Evolutionary conservation across 2,888 invertebrate species (phyloP).

Genomic region (Ophion slaviceki): DNA sequence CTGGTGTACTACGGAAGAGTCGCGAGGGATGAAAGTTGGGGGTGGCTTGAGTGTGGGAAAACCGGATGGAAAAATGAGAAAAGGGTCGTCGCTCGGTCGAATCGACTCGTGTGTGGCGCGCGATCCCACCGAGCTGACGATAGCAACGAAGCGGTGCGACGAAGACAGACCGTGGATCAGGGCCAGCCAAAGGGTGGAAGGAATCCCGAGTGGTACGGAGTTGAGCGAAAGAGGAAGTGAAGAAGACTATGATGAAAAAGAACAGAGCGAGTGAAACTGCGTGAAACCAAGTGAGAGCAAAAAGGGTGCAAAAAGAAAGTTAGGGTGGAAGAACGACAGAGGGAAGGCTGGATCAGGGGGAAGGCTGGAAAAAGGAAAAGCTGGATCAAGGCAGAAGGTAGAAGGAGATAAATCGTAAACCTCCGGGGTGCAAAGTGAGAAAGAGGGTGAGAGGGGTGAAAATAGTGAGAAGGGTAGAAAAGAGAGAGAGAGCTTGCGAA

Average conservation of each 20-base stretch:
- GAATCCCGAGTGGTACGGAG: not conserved
- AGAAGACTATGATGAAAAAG: not conserved
- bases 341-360: too few species aligned
- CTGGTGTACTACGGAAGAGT: constrained; percentile 34
- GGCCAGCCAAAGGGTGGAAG: not conserved
- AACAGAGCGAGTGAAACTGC: constrained; percentile 2
- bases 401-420: not conserved
- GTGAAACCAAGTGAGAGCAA: not conserved
- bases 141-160: not conserved
- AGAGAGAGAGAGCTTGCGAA: not conserved
- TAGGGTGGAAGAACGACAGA: constrained; percentile 4
- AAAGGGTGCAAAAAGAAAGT: not conserved
- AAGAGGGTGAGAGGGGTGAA: not conserved
- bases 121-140: constrained; percentile 30
- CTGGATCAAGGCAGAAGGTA: not conserved
- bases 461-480: not conserved
- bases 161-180: not conserved
- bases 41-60: constrained; percentile 35
- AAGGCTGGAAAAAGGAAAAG: not conserved
- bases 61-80: constrained; percentile 51
- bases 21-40: not conserved
- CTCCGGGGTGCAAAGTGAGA: not conserved
- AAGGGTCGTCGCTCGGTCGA: constrained; percentile 62
- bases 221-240: constrained; percentile 7
- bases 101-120: constrained; percentile 56